These are phyloP conservation scores for Galago senegalensis DNA, from an alignment of 2,797 vertebrate genomes.

Conservation along the genomic window DNA sequence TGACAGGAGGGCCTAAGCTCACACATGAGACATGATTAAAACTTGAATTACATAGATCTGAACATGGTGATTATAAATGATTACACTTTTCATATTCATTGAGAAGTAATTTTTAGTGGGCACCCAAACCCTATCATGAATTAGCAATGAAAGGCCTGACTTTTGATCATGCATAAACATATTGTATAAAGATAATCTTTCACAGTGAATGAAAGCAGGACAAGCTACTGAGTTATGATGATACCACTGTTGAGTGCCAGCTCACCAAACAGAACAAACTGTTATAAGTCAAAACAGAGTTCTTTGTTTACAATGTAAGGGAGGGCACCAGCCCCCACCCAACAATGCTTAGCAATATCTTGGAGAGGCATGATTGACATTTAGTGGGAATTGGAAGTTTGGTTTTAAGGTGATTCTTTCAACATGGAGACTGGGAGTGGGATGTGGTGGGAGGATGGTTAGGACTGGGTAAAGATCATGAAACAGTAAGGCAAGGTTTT, in stretches of 20 bases:
- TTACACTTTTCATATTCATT: constrained; percentile 29
- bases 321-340: neutral
- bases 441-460: neutral
- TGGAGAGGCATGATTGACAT: neutral
- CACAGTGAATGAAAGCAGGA: neutral
- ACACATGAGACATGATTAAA: neutral
- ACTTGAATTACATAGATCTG: constrained; percentile 1
- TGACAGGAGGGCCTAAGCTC: neutral
- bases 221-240: constrained; percentile 18
- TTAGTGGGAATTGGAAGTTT: neutral
- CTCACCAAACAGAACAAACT: neutral
- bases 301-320: neutral
- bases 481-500: neutral
- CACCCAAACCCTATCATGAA: neutral
- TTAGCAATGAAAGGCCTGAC: constrained; percentile 33
- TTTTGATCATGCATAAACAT: constrained; percentile 43
- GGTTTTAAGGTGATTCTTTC: neutral
- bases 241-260: neutral
- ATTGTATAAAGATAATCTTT: constrained; percentile 57
- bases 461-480: neutral
- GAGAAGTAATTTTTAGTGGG: neutral
- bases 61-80: neutral
- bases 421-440: neutral
- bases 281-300: constrained; percentile 3
- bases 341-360: neutral